These are phyloP conservation scores for Benitochromis conjunctus DNA, from an alignment of 2,113 vertebrate species.

Conservation along the genomic window DNA sequence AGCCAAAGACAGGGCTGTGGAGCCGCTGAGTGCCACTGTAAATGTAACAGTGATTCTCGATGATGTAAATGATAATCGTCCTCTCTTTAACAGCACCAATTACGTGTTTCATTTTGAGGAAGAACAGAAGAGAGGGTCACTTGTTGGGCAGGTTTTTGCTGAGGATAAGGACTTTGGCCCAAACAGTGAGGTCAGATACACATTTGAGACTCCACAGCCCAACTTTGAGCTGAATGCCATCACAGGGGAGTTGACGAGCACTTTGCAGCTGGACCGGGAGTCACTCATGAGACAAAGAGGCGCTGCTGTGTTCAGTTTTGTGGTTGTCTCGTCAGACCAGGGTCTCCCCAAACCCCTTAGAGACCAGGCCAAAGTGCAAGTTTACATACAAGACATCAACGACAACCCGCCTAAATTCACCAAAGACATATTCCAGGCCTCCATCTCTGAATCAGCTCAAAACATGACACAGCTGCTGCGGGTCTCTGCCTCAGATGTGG, in stretches of 20 bases:
- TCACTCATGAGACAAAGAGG: constrained; percentile 88
- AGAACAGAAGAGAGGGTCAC: constrained; percentile 84
- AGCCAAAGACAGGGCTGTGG: constrained; percentile 89
- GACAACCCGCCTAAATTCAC: constrained; percentile 94
- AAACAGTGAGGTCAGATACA: constrained; percentile 90
- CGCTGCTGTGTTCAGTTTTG: constrained; percentile 87
- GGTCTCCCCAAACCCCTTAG: constrained; percentile 92
- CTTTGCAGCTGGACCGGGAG: constrained; percentile 89
- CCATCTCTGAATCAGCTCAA: constrained; percentile 86
- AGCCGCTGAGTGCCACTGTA: constrained; percentile 86
- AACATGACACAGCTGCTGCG: constrained; percentile 90
- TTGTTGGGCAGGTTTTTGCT: constrained; percentile 85
- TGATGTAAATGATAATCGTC: constrained; percentile 95
- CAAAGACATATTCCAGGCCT: constrained; percentile 95
- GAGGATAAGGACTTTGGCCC: constrained; percentile 91
- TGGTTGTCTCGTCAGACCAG: constrained; percentile 86
- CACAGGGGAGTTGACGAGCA: constrained; percentile 86
- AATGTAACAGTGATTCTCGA: constrained; percentile 90
- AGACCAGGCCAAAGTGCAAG: constrained; percentile 94
- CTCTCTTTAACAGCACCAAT: constrained; percentile 94
- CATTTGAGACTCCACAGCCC: constrained; percentile 85
- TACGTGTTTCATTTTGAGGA: constrained; percentile 96
- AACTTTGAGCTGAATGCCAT: constrained; percentile 90
- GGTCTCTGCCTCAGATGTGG: constrained; percentile 93
- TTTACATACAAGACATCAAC: constrained; percentile 93